phyloP scores from a whole-genome alignment of 2,113 vertebrate species.

The Myotis yumanensis region DNA sequence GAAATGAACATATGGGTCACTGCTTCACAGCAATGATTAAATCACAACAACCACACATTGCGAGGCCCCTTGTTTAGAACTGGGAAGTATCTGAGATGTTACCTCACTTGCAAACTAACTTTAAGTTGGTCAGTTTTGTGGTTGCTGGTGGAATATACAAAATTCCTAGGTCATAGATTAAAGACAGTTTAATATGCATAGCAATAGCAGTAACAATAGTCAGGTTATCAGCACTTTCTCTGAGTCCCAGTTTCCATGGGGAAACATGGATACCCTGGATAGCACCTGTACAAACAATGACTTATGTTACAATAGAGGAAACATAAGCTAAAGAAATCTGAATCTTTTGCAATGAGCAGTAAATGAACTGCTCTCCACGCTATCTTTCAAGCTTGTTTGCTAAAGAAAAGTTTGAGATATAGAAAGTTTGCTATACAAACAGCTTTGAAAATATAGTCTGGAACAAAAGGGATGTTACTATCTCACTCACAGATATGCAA shows the following conservation, averaged over 20 bases:
- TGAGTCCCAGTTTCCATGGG: neutral
- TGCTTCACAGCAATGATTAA: neutral
- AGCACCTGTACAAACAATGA: neutral
- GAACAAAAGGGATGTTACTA: neutral
- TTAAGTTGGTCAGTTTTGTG: neutral
- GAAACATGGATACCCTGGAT: neutral
- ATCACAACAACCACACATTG: neutral
- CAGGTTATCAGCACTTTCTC: neutral
- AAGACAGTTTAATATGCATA: neutral
- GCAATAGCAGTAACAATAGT: neutral
- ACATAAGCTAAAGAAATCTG: neutral
- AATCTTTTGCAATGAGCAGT: neutral
- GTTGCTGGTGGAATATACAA: neutral
- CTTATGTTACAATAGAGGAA: neutral
- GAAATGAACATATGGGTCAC: neutral
- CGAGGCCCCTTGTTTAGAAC: neutral
- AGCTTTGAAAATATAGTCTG: neutral
- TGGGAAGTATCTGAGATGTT: neutral
- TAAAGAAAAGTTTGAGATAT: neutral
- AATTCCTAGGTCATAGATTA: neutral
- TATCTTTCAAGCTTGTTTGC: neutral
- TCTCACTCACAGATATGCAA: neutral
- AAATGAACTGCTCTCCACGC: neutral
- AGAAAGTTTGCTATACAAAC: neutral
- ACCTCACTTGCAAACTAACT: neutral